Conservation (phyloP, 2,797 vertebrate genomes). For the Pangasius sanitwongsei region DNA sequence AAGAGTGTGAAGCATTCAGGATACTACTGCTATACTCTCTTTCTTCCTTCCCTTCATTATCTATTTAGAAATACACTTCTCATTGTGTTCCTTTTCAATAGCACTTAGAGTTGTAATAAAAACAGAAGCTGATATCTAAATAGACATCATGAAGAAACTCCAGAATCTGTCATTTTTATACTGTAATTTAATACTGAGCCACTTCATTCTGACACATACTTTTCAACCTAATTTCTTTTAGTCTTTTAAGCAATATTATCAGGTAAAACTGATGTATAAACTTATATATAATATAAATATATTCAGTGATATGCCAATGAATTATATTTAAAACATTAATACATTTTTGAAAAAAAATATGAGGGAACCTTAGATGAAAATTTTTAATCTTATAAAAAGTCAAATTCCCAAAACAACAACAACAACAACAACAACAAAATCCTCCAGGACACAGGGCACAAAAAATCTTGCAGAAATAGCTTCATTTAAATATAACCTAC, state of each 20-base stretch:
- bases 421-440: background rate
- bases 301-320: background rate
- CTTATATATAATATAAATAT: background rate
- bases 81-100: background rate
- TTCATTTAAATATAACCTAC: conserved; percentile 42
- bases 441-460: conserved; percentile 14
- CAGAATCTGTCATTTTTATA: background rate
- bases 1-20: conserved; percentile 43
- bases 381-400: background rate
- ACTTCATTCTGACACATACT: background rate
- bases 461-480: conserved; percentile 14
- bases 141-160: background rate
- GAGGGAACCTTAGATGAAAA: background rate
- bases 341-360: background rate
- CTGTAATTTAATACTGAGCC: background rate
- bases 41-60: conserved; percentile 34
- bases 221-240: background rate
- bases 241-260: background rate
- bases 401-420: background rate
- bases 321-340: background rate
- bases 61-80: background rate
- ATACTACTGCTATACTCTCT: conserved; percentile 13
- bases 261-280: background rate
- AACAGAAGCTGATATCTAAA: background rate
- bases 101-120: background rate